Evolutionary conservation across 2,888 invertebrate species (phyloP).

Genomic region (Melanophora roralis): DNA sequence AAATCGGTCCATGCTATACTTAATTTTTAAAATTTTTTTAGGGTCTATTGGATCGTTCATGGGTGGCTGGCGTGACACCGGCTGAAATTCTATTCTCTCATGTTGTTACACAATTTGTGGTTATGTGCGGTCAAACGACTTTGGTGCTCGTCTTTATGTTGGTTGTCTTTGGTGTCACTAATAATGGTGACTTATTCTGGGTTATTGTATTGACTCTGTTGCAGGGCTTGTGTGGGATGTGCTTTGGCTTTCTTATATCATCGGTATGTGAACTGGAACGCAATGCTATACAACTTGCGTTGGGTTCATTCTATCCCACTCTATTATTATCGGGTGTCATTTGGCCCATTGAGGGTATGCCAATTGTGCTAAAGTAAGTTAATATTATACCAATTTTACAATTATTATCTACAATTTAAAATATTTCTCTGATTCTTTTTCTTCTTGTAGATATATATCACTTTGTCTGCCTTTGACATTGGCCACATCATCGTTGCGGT

Average conservation of each 20-base stretch:
- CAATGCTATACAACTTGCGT: constrained; percentile 93
- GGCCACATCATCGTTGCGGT: constrained; percentile 93
- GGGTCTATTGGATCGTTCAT: constrained; percentile 92
- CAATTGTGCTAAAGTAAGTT: constrained; percentile 82
- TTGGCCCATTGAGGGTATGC: constrained; percentile 98
- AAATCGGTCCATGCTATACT: too few relatives aligned
- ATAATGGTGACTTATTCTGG: constrained; percentile 90
- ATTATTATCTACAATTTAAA: not conserved
- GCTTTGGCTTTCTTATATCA: constrained; percentile 96
- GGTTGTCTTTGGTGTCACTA: constrained; percentile 91
- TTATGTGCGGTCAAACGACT: constrained; percentile 95
- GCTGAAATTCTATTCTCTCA: constrained; percentile 95
- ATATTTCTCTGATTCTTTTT: not conserved
- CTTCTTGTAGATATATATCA: constrained; percentile 82
- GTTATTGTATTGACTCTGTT: constrained; percentile 91
- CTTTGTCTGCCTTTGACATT: constrained; percentile 91
- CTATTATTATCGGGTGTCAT: constrained; percentile 94
- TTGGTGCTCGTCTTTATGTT: constrained; percentile 95
- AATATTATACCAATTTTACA: not conserved
- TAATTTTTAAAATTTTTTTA: constrained; percentile 49
- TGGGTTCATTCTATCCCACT: constrained; percentile 97
- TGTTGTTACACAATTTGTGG: constrained; percentile 95
- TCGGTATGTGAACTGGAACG: constrained; percentile 94
- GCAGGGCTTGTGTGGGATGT: constrained; percentile 97
- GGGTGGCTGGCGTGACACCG: constrained; percentile 95